Evolutionary conservation across 2,888 invertebrate species (phyloP), one percentile per base, ranked within the genome.

Genomic region (Sisyra terminalis): DNA sequence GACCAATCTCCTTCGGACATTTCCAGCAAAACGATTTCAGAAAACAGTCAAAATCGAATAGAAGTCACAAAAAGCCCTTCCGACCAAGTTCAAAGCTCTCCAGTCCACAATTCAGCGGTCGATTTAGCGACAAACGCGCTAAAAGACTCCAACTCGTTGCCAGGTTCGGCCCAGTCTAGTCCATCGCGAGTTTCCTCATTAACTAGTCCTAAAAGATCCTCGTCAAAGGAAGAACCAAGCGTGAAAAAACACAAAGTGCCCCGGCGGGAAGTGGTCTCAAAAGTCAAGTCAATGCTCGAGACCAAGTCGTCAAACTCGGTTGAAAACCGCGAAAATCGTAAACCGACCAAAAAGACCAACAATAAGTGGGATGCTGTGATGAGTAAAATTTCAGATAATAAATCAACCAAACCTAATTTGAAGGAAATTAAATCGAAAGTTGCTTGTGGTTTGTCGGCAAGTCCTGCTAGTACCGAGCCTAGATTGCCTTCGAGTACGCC

Each of bases 381-480:
- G 75, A 83, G 79, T 61, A 82, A 82, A 61, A 83, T 85, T 47
- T 76, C 78, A 35, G 77, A 77, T 49, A 75, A 74, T 46, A 75
- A 73, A 50, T 69, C 70, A 31, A 69, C 70, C 31, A 80, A 81
- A 56, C 74, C 79, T 9, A 76, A 78, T 49, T 66, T 77, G 50
- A 86, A 84, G 61, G 89, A 92, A 58, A 81, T 92, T 29, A 92
- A 90, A 61, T 86, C 90, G 38, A 83, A 86, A 63, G 80, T 88
- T 46, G 70, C 73, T 54, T 66, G 67, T 14, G 65, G 65, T 53
- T 64, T 66, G 46, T 45, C 49, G 43, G 46, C 40, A 18, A 44
- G 7, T 24, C 24, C 24, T 7, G 7, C 5, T 7, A 24, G 7
- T 24, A 7, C 24, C 7, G 24, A 24, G 7, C 24, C 3, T 5